A percentile compares a stretch with the other conserved stretches of the same genome.
phyloP scores from a whole-genome alignment of 92 coral and sea anemone species.

The Siderastrea siderea region DNA sequence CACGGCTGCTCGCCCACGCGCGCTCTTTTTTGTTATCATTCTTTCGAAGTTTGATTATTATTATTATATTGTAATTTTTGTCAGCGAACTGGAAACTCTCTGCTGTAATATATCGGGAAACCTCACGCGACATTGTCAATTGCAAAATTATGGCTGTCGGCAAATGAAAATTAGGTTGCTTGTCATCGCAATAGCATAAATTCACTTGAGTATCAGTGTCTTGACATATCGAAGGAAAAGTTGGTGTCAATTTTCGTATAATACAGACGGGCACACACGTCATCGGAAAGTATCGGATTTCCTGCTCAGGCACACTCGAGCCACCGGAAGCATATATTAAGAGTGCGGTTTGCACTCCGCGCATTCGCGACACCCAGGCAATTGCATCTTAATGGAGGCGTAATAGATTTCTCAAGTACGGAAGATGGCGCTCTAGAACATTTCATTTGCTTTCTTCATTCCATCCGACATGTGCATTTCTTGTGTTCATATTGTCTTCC shows the following conservation, averaged over 20 bases:
- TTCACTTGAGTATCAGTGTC: not conserved
- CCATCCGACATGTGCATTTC: conserved; percentile 32
- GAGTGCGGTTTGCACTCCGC: conserved; percentile 50
- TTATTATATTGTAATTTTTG: conserved; percentile 68
- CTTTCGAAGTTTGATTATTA: conserved; percentile 62
- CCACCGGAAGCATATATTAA: conserved; percentile 55
- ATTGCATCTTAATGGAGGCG: not conserved
- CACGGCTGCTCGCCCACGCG: conserved; percentile 52
- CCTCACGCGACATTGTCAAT: conserved; percentile 71
- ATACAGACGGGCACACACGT: conserved; percentile 40
- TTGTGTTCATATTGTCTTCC: conserved; percentile 26
- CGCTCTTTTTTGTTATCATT: conserved; percentile 63
- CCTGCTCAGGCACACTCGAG: conserved; percentile 42
- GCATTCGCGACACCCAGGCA: conserved; percentile 25
- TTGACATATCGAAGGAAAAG: not conserved
- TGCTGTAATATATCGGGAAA: conserved; percentile 45
- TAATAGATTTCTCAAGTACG: conserved; percentile 37
- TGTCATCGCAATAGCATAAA: conserved; percentile 10
- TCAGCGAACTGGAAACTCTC: conserved; percentile 66
- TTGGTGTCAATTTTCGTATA: conserved; percentile 24
- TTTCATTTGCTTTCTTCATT: conserved; percentile 14
- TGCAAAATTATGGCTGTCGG: conserved; percentile 15
- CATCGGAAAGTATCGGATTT: conserved; percentile 52
- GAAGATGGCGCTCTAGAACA: conserved; percentile 28
- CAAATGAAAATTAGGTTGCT: conserved; percentile 3